These are phyloP conservation scores for Tachina lurida DNA, from an alignment of 2,888 invertebrate genomes.

Conservation along the genomic window DNA sequence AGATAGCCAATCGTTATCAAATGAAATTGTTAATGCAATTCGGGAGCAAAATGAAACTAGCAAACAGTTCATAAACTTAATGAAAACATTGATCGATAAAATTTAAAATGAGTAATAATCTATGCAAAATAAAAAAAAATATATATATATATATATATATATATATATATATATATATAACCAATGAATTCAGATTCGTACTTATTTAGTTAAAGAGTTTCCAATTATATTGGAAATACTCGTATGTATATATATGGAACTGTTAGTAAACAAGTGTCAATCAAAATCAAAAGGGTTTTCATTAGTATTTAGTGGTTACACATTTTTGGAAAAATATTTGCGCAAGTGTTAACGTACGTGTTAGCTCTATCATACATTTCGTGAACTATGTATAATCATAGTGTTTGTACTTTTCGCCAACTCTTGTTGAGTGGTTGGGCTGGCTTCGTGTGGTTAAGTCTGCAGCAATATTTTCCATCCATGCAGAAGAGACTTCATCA, in stretches of 20 bases:
- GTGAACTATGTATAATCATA: constrained; percentile 17
- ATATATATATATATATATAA: too few relatives aligned
- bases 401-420: constrained; percentile 50
- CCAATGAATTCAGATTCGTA: too few relatives aligned
- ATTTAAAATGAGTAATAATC: constrained; percentile 11
- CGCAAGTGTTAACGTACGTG: too few relatives aligned
- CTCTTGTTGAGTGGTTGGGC: constrained; percentile 46
- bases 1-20: constrained; percentile 29
- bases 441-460: constrained; percentile 44
- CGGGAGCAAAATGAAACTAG: constrained; percentile 38
- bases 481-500: constrained; percentile 21
- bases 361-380: neutral
- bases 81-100: constrained; percentile 31
- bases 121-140: constrained; percentile 5
- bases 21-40: constrained; percentile 31
- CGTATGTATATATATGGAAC: too few relatives aligned
- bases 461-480: neutral
- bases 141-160: too few relatives aligned
- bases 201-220: too few relatives aligned
- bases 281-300: too few relatives aligned
- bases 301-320: too few relatives aligned
- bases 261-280: too few relatives aligned
- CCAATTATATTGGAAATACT: too few relatives aligned
- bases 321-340: too few relatives aligned
- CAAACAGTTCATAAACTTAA: constrained; percentile 36